phyloP scores from a whole-genome alignment of 2,888 invertebrate genomes.

The Linyphia triangularis region DNA sequence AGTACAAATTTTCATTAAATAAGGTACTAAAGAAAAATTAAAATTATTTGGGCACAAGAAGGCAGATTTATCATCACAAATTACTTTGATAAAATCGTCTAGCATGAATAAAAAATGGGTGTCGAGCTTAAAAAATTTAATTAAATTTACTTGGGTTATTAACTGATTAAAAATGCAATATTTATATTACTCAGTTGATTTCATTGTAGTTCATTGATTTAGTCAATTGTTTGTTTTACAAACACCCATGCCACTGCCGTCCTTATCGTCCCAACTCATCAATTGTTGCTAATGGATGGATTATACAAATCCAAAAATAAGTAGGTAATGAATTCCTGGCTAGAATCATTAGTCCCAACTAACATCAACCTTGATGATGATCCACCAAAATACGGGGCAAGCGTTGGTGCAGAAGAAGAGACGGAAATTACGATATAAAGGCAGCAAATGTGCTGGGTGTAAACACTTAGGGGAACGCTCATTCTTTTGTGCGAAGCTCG shows the following conservation, averaged over 20 bases:
- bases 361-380: background rate
- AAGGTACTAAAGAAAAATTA: no score
- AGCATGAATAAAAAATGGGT: no score
- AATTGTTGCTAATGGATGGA: slow-evolving; percentile 5
- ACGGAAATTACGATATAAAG: background rate
- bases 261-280: background rate
- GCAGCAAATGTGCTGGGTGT: slow-evolving; percentile 11
- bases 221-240: background rate
- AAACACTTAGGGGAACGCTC: background rate
- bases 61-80: no score
- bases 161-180: no score
- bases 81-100: no score
- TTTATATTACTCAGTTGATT: no score
- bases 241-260: background rate
- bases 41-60: no score
- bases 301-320: slow-evolving; percentile 32
- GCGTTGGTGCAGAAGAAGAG: slow-evolving; percentile 18
- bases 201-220: background rate
- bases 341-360: slow-evolving; percentile 9
- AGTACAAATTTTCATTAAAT: no score
- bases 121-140: no score
- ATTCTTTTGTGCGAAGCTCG: background rate
- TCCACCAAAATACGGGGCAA: background rate
- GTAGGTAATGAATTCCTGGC: slow-evolving; percentile 37
- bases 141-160: no score